Percentiles rank a stretch among this genome's conserved stretches.
Evolutionary conservation across 2,113 vertebrate genomes (phyloP).

Genomic region (Orthonyx spaldingii): DNA sequence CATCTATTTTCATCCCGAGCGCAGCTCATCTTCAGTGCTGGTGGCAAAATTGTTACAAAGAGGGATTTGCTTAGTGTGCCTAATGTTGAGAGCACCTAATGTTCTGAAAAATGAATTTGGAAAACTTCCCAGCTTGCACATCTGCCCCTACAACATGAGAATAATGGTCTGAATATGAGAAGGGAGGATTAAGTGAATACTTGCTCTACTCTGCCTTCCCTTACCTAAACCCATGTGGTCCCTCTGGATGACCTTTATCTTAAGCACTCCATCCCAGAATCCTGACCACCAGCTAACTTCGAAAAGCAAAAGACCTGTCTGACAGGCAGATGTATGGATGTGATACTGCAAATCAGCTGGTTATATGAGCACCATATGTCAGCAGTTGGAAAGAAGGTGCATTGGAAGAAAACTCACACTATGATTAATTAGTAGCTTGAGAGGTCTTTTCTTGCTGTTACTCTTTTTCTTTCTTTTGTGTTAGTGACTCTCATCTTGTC

Average conservation of each 20-base stretch:
- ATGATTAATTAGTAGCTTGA: background rate
- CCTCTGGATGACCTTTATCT: background rate
- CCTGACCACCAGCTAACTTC: background rate
- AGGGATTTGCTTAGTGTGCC: constrained; percentile 18
- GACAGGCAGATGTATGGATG: background rate
- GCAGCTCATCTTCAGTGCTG: constrained; percentile 2
- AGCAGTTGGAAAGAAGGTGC: background rate
- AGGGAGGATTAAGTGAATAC: background rate
- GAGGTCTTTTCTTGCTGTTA: background rate
- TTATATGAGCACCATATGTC: background rate
- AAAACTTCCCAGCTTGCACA: constrained; percentile 37
- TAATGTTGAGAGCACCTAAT: constrained; percentile 57
- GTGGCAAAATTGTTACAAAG: constrained; percentile 53
- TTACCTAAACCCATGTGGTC: background rate
- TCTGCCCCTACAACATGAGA: constrained; percentile 3
- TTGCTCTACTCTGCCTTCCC: background rate
- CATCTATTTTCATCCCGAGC: constrained; percentile 40
- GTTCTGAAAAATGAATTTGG: constrained; percentile 65
- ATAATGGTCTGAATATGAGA: background rate
- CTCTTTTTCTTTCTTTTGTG: background rate
- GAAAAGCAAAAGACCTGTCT: background rate
- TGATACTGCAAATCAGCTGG: background rate
- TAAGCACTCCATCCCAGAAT: background rate
- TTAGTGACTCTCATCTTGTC: background rate
- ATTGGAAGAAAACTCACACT: background rate